These are phyloP conservation scores for Autographa gamma DNA, from an alignment of 2,888 invertebrate genomes.

Conservation along the genomic window DNA sequence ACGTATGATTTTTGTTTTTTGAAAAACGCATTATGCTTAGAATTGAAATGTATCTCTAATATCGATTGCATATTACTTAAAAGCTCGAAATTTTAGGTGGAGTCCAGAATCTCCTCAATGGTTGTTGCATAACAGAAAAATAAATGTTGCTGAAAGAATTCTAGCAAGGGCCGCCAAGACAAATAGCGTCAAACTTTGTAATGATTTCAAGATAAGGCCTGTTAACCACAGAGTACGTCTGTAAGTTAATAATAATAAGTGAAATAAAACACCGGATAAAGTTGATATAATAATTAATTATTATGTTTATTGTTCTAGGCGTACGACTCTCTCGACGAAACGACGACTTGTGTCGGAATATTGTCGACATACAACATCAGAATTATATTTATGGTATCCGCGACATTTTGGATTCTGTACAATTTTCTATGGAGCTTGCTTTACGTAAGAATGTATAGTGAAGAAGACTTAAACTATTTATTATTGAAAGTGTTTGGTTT, in stretches of 20 bases:
- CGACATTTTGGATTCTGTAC: slow-evolving; percentile 73
- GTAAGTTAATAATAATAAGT: slow-evolving; percentile 60
- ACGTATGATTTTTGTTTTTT: too few species aligned
- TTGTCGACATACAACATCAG: slow-evolving; percentile 75
- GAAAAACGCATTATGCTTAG: too few species aligned
- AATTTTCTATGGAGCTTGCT: slow-evolving; percentile 76
- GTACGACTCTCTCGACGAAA: slow-evolving; percentile 77
- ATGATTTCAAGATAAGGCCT: slow-evolving; percentile 83
- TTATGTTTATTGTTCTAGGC: slow-evolving; percentile 72
- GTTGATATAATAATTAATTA: neutral
- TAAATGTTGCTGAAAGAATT: slow-evolving; percentile 73
- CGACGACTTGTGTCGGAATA: slow-evolving; percentile 74
- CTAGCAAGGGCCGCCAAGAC: slow-evolving; percentile 74
- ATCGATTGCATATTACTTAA: neutral
- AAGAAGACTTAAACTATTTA: slow-evolving; percentile 56
- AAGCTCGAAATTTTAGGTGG: slow-evolving; percentile 68
- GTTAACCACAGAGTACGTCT: slow-evolving; percentile 83
- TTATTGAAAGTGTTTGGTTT: slow-evolving; percentile 68
- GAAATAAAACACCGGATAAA: neutral
- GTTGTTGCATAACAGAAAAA: slow-evolving; percentile 78
- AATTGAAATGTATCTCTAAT: too few species aligned
- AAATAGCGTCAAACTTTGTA: slow-evolving; percentile 75
- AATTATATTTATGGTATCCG: slow-evolving; percentile 62
- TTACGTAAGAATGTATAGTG: slow-evolving; percentile 72
- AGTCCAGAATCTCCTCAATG: slow-evolving; percentile 84